Percentiles rank a stretch among this genome's conserved stretches.
phyloP scores from a whole-genome alignment of 2,113 vertebrate genomes.

The Sylvietta virens region DNA sequence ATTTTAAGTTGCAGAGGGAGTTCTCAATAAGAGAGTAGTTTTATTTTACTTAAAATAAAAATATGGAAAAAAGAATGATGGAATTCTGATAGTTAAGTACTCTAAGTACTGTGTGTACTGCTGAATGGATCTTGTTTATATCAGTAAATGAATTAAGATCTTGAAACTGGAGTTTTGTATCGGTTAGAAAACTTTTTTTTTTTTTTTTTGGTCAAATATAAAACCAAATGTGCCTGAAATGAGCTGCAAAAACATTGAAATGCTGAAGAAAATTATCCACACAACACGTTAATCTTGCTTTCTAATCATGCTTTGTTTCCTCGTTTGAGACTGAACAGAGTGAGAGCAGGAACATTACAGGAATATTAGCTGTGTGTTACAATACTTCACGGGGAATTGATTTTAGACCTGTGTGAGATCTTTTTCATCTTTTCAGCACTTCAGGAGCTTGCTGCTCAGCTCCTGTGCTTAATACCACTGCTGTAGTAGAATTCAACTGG shows the following conservation, averaged over 20 bases:
- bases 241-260: neutral
- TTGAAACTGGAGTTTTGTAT: neutral
- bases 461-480: neutral
- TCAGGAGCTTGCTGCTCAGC: neutral
- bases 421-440: neutral
- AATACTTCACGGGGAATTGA: neutral
- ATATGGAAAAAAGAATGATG: neutral
- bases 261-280: neutral
- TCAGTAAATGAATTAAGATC: neutral
- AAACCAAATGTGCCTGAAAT: neutral
- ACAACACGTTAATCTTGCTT: neutral
- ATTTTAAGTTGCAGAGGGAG: neutral
- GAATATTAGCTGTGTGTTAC: neutral
- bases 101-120: neutral
- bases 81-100: neutral
- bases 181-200: rapidly evolving
- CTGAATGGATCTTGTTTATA: neutral
- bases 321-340: neutral
- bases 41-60: neutral
- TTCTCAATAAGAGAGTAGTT: neutral
- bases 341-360: neutral
- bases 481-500: neutral
- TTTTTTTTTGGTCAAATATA: neutral
- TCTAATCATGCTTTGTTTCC: neutral
- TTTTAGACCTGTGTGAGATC: neutral